A percentile compares a stretch with the other conserved stretches of the same genome.
phyloP scores from a whole-genome alignment of 1,140 invertebrate genomes.

The Bombus impatiens region DNA sequence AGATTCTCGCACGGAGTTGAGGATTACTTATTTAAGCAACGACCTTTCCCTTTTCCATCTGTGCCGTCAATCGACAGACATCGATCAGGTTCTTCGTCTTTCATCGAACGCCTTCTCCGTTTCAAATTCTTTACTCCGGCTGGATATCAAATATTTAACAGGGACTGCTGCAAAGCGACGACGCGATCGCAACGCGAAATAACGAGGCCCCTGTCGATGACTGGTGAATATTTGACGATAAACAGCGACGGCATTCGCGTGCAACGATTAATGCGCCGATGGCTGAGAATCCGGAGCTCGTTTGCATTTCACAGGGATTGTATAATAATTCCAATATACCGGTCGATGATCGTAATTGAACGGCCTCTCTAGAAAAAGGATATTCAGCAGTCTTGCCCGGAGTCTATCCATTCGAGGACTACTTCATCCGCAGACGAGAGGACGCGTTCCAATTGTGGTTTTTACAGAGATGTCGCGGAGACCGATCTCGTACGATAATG shows the following conservation, averaged over 20 bases:
- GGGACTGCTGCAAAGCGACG: background rate
- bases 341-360: slow-evolving; percentile 17
- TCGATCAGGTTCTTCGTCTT: background rate
- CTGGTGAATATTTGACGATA: slow-evolving; percentile 31
- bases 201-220: background rate
- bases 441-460: slow-evolving; percentile 10
- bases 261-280: slow-evolving; percentile 18
- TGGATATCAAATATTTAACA: slow-evolving; percentile 24
- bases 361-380: background rate
- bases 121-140: background rate
- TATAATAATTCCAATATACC: slow-evolving; percentile 29
- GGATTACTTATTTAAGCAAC: slow-evolving; percentile 34
- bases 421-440: background rate
- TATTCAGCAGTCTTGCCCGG: background rate
- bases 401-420: background rate
- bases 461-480: background rate
- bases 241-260: background rate
- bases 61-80: background rate
- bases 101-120: background rate
- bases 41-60: background rate
- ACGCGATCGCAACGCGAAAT: background rate
- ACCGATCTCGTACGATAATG: background rate
- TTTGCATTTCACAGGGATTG: slow-evolving; percentile 34
- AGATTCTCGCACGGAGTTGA: background rate
- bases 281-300: background rate